These are phyloP conservation scores for Anneissia japonica DNA, from an alignment of 35 echinoderm and acorn worm genomes.

Conservation along the genomic window DNA sequence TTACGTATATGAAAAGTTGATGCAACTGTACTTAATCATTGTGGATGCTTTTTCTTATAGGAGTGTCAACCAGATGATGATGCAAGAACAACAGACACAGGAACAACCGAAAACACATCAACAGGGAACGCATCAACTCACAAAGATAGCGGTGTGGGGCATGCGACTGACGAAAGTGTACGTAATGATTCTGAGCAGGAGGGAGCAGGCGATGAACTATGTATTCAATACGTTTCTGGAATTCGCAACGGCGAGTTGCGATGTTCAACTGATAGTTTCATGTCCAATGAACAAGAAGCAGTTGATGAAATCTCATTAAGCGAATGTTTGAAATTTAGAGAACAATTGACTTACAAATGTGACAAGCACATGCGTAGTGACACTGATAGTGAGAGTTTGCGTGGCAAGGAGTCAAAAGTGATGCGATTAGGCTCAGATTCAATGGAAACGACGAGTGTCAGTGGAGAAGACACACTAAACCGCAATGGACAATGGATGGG, in stretches of 20 bases:
- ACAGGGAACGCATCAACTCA: constrained; percentile 54
- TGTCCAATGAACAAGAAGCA: constrained; percentile 59
- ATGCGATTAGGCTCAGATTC: constrained; percentile 94
- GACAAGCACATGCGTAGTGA: constrained; percentile 95
- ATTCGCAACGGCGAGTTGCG: constrained; percentile 84
- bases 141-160: constrained; percentile 93
- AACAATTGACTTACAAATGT: constrained; percentile 82
- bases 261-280: constrained; percentile 94
- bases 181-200: constrained; percentile 75
- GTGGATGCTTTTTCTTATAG: constrained; percentile 38
- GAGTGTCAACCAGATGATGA: constrained; percentile 69
- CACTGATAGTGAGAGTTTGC: constrained; percentile 81
- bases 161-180: constrained; percentile 88
- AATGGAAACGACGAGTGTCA: constrained; percentile 91
- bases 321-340: constrained; percentile 94
- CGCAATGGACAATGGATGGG: constrained; percentile 27
- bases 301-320: constrained; percentile 78
- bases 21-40: background rate
- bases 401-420: constrained; percentile 91
- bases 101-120: constrained; percentile 86
- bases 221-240: constrained; percentile 53
- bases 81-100: constrained; percentile 80
- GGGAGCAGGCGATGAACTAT: constrained; percentile 51
- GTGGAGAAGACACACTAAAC: constrained; percentile 71
- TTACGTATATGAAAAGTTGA: background rate